Evolutionary conservation across 2,113 vertebrate genomes (phyloP).

Genomic region (Onychorhynchus coronatus): DNA sequence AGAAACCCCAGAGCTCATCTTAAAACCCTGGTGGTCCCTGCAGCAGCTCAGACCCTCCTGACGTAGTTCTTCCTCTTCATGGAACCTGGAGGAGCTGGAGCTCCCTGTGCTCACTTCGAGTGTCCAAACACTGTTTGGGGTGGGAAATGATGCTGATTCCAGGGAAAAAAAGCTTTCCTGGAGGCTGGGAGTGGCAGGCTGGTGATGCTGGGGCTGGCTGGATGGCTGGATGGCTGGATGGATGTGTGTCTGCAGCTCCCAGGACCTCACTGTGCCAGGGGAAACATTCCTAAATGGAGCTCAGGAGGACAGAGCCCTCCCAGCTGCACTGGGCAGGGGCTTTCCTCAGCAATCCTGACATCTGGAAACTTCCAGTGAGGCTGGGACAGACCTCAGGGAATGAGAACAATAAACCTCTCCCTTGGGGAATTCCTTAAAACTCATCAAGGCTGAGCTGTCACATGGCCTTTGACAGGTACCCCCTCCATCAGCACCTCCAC

Average conservation of each 20-base stretch:
- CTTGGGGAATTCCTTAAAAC: not conserved
- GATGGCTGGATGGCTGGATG: not conserved
- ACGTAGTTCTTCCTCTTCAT: not conserved
- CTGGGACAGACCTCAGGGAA: not conserved
- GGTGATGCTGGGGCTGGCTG: not conserved
- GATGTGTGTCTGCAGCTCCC: not conserved
- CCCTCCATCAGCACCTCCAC: not conserved
- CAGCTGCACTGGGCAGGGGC: not conserved
- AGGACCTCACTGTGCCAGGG: not conserved
- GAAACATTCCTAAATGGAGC: not conserved
- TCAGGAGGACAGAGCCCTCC: not conserved
- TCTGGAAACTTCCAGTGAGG: not conserved
- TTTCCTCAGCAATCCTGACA: fast-evolving
- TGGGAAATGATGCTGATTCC: not conserved
- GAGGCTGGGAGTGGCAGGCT: not conserved
- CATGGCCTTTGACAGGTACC: not conserved
- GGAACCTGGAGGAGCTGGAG: not conserved
- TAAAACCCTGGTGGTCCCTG: not conserved
- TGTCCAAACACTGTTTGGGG: too few species aligned
- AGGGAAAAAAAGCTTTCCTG: not conserved
- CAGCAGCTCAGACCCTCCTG: not conserved
- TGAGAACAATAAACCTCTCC: not conserved
- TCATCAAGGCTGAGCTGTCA: not conserved
- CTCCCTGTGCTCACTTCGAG: not conserved
- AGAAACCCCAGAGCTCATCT: not conserved